Base-by-base conservation (phyloP, 92 coral and sea anemone species). In the Ricordea florida region DNA sequence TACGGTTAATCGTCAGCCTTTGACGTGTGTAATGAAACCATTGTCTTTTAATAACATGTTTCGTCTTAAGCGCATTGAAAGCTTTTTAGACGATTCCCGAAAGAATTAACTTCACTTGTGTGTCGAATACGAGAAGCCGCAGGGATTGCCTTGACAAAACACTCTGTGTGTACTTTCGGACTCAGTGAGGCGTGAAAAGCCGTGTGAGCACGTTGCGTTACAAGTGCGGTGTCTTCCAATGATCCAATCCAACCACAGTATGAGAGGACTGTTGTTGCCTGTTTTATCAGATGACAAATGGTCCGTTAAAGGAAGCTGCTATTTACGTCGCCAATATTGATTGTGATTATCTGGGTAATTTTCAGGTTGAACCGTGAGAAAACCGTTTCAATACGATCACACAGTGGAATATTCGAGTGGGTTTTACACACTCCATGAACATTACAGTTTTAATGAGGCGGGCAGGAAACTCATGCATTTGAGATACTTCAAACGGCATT, bases 401-500 rank as follows among this genome's bases (percentile, higher is more conserved):
- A 26, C 62, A 38, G n/a, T n/a, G n/a, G 20, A 42, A 38, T 42
- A 28, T 53, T 70, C 77, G 77, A 70, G 77, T 70, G 77, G 64
- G 43, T 70, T 69, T 51, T 69, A 69, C 76, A 28, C 76, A 51
- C 76, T 70, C 77, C 40, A 65, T 70, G 24, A 38, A 53, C 64
- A 70, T 55, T 70, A 40, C 43, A 30, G 58, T 73, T 73, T 59
- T 45, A 63, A 58, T 73, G 80, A 58, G 69, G 52, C 65, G 74
- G 76, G 76, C 73, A 59, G 66, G 83, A 76, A 69, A 79, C 81
- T 84, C 83, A 84, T 84, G 89, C 89, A 84, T 79, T 60, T 76
- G 66, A 76, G 89, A 84, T 59, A 76, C 49, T 75, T 45, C 55
- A 57, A 73, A 58, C 89, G 84, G 72, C 81, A 78, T 31, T 63